Percentiles rank a stretch among this genome's conserved stretches.
Conservation (phyloP, 2,113 vertebrate species). For the Pagrus major region DNA sequence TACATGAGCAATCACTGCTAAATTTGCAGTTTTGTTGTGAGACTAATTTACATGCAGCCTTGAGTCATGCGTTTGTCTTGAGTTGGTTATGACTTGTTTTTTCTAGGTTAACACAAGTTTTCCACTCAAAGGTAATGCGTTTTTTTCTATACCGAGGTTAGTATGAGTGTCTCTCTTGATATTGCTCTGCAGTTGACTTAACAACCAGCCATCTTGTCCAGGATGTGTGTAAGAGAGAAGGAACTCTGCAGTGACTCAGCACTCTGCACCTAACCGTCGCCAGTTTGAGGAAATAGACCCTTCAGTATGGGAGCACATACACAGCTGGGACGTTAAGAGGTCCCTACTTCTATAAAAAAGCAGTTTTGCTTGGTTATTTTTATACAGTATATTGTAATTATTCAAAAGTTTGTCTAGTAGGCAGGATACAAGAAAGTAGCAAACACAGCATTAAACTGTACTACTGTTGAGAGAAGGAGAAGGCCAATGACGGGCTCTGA, state of each 20-base stretch:
- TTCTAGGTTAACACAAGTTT: constrained; percentile 1
- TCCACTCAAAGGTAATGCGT: neutral
- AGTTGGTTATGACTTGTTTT: constrained; percentile 8
- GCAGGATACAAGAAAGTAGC: neutral
- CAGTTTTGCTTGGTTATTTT: neutral
- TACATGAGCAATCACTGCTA: neutral
- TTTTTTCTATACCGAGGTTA: neutral
- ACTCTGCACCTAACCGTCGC: neutral
- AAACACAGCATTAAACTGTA: neutral
- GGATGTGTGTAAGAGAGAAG: constrained; percentile 36
- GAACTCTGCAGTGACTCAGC: constrained; percentile 62
- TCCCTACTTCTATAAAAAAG: neutral
- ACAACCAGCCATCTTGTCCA: constrained; percentile 32
- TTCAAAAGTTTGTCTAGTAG: neutral
- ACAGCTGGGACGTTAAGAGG: neutral
- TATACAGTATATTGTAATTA: neutral
- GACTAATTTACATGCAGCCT: neutral
- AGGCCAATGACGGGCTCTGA: neutral
- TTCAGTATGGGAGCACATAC: no score
- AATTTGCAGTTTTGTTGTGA: constrained; percentile 4
- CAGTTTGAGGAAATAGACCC: constrained; percentile 19
- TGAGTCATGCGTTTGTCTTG: constrained; percentile 5
- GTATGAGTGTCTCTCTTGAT: neutral
- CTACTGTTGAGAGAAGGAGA: neutral
- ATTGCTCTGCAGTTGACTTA: constrained; percentile 5